Percentiles rank a stretch among this genome's conserved stretches.
Evolutionary conservation across 2,797 vertebrate species (phyloP).

Genomic region (Falco rusticolus): DNA sequence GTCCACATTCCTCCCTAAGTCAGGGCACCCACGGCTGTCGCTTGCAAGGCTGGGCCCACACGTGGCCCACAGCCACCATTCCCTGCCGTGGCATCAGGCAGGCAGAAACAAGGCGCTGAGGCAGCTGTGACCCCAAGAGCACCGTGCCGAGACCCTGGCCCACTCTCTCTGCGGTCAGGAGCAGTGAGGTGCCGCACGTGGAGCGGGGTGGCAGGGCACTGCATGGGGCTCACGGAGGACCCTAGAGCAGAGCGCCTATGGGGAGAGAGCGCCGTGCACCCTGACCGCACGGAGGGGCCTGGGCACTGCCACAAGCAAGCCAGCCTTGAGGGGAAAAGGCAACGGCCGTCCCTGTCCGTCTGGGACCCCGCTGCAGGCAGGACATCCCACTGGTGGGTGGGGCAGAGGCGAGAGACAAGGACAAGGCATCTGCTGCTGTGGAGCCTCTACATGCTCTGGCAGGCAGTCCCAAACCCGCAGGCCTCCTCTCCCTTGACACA

Average conservation of each 20-base stretch:
- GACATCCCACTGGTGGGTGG: neutral
- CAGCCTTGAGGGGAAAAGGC: neutral
- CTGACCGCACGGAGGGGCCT: neutral
- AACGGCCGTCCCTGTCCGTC: neutral
- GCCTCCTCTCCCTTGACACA: neutral
- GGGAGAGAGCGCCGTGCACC: neutral
- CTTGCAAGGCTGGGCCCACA: neutral
- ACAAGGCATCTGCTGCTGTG: neutral
- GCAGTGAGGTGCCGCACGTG: neutral
- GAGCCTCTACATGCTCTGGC: neutral
- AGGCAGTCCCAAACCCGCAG: neutral
- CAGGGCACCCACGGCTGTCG: neutral
- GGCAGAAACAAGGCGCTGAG: neutral
- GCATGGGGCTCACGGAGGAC: neutral
- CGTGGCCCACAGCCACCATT: neutral
- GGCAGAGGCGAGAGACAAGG: neutral
- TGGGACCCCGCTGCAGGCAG: neutral
- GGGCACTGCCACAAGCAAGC: neutral
- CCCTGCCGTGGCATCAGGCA: neutral
- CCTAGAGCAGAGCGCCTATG: neutral
- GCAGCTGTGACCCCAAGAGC: too few relatives aligned
- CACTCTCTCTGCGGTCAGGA: neutral
- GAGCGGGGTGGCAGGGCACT: neutral
- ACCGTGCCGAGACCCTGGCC: neutral
- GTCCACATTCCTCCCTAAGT: neutral